Percentiles rank a stretch among this genome's conserved stretches.
phyloP scores from a whole-genome alignment of 2,113 vertebrate genomes.

The Rhynchomys soricoides region DNA sequence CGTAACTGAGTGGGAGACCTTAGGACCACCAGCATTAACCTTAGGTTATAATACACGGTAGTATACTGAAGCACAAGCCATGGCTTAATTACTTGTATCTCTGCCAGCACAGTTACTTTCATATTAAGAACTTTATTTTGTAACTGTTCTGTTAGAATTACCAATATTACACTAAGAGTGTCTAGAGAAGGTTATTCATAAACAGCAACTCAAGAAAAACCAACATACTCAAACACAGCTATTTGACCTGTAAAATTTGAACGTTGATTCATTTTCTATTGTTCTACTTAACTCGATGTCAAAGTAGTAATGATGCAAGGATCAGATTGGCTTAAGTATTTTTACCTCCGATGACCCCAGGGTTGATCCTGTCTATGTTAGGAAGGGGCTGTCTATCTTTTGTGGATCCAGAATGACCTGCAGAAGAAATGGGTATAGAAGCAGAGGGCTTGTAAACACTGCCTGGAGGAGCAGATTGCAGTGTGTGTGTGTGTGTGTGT shows the following conservation, averaged over 20 bases:
- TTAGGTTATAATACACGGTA: neutral
- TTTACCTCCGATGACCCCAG: constrained; percentile 93
- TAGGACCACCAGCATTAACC: neutral
- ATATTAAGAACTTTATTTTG: neutral
- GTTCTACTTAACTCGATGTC: neutral
- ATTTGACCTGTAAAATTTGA: neutral
- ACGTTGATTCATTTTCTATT: neutral
- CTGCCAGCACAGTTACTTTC: neutral
- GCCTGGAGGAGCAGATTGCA: neutral
- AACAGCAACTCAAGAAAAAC: neutral
- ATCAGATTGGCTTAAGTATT: constrained; percentile 43
- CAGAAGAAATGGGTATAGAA: constrained; percentile 61
- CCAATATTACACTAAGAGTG: neutral
- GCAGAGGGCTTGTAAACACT: constrained; percentile 12
- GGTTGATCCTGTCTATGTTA: constrained; percentile 88
- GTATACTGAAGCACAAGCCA: neutral
- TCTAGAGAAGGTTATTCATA: neutral
- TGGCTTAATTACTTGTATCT: neutral
- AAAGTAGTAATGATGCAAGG: neutral
- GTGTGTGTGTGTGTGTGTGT: neutral
- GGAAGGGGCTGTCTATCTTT: constrained; percentile 89
- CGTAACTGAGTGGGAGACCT: neutral
- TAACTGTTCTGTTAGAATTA: neutral
- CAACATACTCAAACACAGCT: neutral
- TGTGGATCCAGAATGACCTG: constrained; percentile 91